Evolutionary conservation across 2,113 vertebrate species (phyloP).

Genomic region (Lamprotornis superbus): DNA sequence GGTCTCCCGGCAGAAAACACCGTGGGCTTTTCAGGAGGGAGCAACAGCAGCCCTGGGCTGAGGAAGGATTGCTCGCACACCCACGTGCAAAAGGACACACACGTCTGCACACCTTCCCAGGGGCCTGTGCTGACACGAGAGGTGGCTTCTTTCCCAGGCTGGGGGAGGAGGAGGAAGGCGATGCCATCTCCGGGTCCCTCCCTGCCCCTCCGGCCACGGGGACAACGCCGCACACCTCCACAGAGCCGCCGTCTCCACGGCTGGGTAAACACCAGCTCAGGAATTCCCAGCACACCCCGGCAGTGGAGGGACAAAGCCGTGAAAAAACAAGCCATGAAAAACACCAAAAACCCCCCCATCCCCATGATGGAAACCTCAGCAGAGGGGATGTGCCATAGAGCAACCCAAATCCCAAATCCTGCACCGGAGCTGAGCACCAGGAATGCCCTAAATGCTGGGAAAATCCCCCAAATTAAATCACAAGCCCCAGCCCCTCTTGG

Average conservation of each 20-base stretch:
- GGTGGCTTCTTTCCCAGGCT: neutral
- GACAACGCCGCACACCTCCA: slow-evolving; percentile 7
- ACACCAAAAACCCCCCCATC: too few species aligned
- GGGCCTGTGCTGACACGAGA: slow-evolving; percentile 45
- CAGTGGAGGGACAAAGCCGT: too few species aligned
- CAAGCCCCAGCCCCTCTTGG: too few species aligned
- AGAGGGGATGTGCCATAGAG: too few species aligned
- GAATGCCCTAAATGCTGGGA: too few species aligned
- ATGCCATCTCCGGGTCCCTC: slow-evolving; percentile 26
- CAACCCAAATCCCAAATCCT: too few species aligned
- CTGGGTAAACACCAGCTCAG: neutral
- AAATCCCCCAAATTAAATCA: too few species aligned
- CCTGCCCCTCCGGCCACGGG: slow-evolving; percentile 2
- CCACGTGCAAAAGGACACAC: slow-evolving; percentile 13
- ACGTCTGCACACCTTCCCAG: neutral
- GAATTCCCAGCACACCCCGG: neutral
- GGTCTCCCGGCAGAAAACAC: neutral
- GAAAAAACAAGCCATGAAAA: too few species aligned
- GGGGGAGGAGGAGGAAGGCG: slow-evolving; percentile 25
- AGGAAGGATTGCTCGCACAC: neutral
- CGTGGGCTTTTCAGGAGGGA: accelerated
- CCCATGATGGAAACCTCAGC: too few species aligned
- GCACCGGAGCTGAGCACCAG: too few species aligned
- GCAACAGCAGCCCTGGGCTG: neutral
- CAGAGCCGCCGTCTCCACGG: accelerated